phyloP scores from a whole-genome alignment of 2,797 vertebrate genomes.

The Pygocentrus nattereri region DNA sequence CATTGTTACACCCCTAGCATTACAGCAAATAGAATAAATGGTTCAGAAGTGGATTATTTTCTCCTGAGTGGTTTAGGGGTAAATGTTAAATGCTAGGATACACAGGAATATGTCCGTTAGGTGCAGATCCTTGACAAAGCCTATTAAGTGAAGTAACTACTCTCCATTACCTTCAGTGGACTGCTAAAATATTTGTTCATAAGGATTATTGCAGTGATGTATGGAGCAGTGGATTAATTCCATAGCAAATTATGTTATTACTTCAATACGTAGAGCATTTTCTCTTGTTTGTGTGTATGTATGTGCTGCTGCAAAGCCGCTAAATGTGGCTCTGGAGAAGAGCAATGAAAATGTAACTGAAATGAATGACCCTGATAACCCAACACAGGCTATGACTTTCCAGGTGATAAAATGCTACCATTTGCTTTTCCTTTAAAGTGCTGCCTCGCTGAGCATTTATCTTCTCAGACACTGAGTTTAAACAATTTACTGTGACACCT shows the following conservation, averaged over 20 bases:
- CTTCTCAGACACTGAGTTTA: slow-evolving; percentile 30
- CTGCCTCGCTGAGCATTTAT: slow-evolving; percentile 36
- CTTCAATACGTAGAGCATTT: neutral
- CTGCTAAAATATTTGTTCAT: slow-evolving; percentile 12
- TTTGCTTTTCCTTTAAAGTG: slow-evolving; percentile 51
- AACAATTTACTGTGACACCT: slow-evolving; percentile 36
- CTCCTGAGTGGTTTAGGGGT: neutral
- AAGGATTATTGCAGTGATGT: slow-evolving; percentile 22
- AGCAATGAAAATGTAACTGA: slow-evolving; percentile 38
- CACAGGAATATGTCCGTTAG: neutral
- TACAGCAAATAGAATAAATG: slow-evolving; percentile 10
- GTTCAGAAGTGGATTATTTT: slow-evolving; percentile 9
- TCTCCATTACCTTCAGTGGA: slow-evolving; percentile 9
- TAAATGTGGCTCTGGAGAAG: slow-evolving; percentile 41
- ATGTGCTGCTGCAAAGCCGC: neutral
- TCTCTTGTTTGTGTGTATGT: slow-evolving; percentile 3
- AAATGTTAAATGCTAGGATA: neutral
- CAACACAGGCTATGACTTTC: slow-evolving; percentile 42
- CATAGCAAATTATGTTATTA: slow-evolving; percentile 15
- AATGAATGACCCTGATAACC: slow-evolving; percentile 52
- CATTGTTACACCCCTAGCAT: no score
- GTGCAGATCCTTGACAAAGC: slow-evolving; percentile 27
- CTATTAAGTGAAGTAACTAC: slow-evolving; percentile 3
- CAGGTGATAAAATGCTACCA: slow-evolving; percentile 50
- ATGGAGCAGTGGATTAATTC: slow-evolving; percentile 23